Percentiles rank a stretch among this genome's conserved stretches.
phyloP scores from a whole-genome alignment of 2,888 invertebrate species.

The Eurois occulta region DNA sequence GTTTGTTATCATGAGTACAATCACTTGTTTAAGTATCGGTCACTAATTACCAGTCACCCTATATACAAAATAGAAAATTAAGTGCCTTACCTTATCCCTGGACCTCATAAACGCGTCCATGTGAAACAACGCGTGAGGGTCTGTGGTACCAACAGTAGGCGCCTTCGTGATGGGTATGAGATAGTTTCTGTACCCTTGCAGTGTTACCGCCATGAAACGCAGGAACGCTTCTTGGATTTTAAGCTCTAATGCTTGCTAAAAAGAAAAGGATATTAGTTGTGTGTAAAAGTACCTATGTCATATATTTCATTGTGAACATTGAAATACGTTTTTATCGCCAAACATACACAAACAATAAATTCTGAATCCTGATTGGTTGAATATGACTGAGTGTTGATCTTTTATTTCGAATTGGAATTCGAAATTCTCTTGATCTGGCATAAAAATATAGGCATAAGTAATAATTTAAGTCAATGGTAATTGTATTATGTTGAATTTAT shows the following conservation, averaged over 20 bases:
- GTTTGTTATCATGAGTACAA: too few species aligned
- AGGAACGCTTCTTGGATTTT: slow-evolving; percentile 99
- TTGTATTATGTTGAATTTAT: too few species aligned
- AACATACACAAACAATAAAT: neutral
- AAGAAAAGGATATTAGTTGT: slow-evolving; percentile 51
- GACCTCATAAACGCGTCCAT: slow-evolving; percentile 96
- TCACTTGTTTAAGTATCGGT: too few species aligned
- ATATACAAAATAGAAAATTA: too few species aligned
- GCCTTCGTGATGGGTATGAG: slow-evolving; percentile 98
- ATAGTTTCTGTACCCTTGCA: slow-evolving; percentile 97
- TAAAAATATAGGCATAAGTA: too few species aligned
- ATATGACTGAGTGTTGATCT: neutral
- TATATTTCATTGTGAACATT: too few species aligned
- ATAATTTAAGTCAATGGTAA: too few species aligned
- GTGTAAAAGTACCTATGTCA: neutral
- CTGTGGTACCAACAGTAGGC: slow-evolving; percentile 98
- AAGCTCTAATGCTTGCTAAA: slow-evolving; percentile 95
- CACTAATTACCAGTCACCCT: too few species aligned
- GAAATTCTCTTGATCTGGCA: too few species aligned
- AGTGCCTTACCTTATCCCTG: slow-evolving; percentile 95
- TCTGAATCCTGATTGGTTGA: neutral
- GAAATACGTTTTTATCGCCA: neutral
- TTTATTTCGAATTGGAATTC: too few species aligned
- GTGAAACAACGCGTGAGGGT: slow-evolving; percentile 98
- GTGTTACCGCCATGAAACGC: slow-evolving; percentile 97